Evolutionary conservation across 2,888 invertebrate genomes (phyloP), one percentile per base, ranked within the genome.

Genomic region (Tachina grossa): DNA sequence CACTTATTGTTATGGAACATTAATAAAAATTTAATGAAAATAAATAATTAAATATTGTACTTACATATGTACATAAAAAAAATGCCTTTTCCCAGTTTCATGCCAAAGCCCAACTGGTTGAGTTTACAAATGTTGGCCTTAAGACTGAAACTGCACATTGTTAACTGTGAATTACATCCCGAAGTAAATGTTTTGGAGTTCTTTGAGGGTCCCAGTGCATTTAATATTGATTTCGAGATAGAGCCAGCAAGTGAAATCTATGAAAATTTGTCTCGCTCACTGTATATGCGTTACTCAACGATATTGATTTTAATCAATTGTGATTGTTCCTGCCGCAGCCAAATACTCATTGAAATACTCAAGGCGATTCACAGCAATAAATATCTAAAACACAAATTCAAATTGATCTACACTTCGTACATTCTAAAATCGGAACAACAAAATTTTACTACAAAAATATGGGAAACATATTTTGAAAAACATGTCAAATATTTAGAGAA

Each of bases 271-370:
- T 11, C 61, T 4, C 14, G 2, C 9, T 63, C 51, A 53, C 41
- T 51, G 14, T 74, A 47, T 9, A 51, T 63, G 63, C 74, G 66
- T n/a, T 81, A 66, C 49, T 80, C 80, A 11, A 45, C 72, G 1
- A 31, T 80, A 47, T 5, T 66, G n/a, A 66, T 74, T 14, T 22
- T 80, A 9, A 47, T 80, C 41, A 80, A 80, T 51, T 74, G 72
- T 14, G 47, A 80, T 19, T 72, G 72, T 31, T 22, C 11, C 11
- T 80, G 80, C 10, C 80, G 80, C 57, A 57, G 9, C 9, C 57
- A 66, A 59, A 80, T 66, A 22, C 66, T 80, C 1, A 5, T 6
- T 0, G 16, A 72, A 66, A 39, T 80, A 9, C 22, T 74, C 1
- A 66, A 74, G 14, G 65, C 72, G 5, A 74, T 80, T 3, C 16